Percentiles rank a stretch among this genome's conserved stretches.
Evolutionary conservation across 1,140 invertebrate species (phyloP).

Genomic region (Cydia pomonella): DNA sequence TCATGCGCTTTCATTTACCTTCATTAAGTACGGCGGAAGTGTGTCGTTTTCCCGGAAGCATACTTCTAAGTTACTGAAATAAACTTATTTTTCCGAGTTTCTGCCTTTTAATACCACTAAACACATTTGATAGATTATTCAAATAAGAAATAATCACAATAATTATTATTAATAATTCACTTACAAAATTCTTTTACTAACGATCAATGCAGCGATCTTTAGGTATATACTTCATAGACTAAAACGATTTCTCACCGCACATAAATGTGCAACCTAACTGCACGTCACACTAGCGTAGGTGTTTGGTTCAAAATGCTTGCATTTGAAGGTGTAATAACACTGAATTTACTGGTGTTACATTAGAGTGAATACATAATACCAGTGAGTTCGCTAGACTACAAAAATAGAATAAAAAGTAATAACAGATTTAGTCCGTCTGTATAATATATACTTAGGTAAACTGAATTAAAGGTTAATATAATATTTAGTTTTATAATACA

Average conservation of each 20-base stretch:
- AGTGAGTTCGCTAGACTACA: not conserved
- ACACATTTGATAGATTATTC: not conserved
- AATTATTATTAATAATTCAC: not conserved
- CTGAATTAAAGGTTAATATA: too few relatives aligned
- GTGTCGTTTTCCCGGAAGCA: slow-evolving; percentile 28
- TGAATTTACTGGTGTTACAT: slow-evolving; percentile 9
- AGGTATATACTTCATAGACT: not conserved
- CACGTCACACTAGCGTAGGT: slow-evolving; percentile 56
- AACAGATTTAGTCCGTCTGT: too few relatives aligned
- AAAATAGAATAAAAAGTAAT: too few relatives aligned
- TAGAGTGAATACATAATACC: slow-evolving; percentile 34
- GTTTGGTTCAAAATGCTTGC: slow-evolving; percentile 59
- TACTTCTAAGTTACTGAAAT: not conserved
- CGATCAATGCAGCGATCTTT: not conserved
- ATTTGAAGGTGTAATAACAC: slow-evolving; percentile 42
- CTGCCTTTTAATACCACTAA: not conserved
- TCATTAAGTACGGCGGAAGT: slow-evolving; percentile 1
- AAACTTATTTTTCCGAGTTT: not conserved
- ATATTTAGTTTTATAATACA: too few relatives aligned
- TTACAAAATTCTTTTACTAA: not conserved
- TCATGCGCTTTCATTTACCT: not conserved
- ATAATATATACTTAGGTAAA: too few relatives aligned
- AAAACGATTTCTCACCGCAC: slow-evolving; percentile 1
- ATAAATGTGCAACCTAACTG: slow-evolving; percentile 35
- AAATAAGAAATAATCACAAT: not conserved